Conservation (phyloP, 2,797 vertebrate species). For the Buceros bicornis region DNA sequence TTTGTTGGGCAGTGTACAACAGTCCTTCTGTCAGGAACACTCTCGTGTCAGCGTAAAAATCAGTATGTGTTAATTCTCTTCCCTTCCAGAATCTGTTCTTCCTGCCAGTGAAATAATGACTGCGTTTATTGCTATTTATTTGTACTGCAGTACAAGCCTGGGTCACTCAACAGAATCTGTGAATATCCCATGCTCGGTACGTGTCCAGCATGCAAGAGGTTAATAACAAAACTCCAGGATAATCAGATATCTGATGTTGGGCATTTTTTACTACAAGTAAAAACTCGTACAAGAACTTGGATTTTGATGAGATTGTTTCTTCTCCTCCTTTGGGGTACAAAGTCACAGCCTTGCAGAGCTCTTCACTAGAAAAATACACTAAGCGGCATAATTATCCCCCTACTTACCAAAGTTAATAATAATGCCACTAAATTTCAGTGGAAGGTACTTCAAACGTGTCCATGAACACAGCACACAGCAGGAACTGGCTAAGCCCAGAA, state of each 20-base stretch:
- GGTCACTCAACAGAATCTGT: neutral
- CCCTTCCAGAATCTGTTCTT: neutral
- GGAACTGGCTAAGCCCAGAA: neutral
- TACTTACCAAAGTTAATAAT: neutral
- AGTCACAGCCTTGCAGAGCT: neutral
- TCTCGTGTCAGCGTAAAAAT: neutral
- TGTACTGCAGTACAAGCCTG: neutral
- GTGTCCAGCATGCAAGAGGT: neutral
- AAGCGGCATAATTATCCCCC: fast-evolving
- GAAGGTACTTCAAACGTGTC: neutral
- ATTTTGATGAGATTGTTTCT: neutral
- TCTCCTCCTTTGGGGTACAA: neutral
- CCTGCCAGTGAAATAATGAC: neutral
- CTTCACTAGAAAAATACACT: neutral
- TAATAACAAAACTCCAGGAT: neutral
- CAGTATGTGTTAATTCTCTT: neutral
- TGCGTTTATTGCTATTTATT: neutral
- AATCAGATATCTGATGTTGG: neutral
- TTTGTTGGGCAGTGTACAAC: neutral
- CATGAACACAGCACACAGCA: neutral
- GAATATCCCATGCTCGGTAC: neutral
- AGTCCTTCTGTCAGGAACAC: slow-evolving; percentile 7
- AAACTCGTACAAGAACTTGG: neutral
- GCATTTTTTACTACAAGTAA: neutral
- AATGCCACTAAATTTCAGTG: neutral